Evolutionary conservation across 2,888 invertebrate genomes (phyloP).

Genomic region (Meandrusa payeni): DNA sequence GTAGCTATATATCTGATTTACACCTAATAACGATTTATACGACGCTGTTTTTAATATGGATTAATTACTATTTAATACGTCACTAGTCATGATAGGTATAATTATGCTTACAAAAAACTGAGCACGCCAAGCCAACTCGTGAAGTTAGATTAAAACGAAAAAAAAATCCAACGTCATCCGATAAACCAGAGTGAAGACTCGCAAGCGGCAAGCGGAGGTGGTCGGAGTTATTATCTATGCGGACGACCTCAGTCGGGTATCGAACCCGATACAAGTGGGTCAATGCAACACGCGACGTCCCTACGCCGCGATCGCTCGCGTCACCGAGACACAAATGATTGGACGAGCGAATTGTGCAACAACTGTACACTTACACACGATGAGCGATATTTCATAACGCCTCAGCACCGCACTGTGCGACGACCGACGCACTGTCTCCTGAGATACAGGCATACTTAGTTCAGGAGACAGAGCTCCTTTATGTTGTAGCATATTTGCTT

Average conservation of each 20-base stretch:
- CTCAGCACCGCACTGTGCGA: too few relatives aligned
- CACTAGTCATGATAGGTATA: too few relatives aligned
- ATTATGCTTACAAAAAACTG: too few relatives aligned
- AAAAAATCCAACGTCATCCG: constrained; percentile 11
- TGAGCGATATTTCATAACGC: neutral
- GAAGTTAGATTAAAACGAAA: constrained; percentile 5
- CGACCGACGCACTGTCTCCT: too few relatives aligned
- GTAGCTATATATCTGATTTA: too few relatives aligned
- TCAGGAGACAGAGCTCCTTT: too few relatives aligned
- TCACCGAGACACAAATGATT: constrained; percentile 29
- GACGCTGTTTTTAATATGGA: too few relatives aligned
- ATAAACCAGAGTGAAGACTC: constrained; percentile 31
- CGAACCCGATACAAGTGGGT: constrained; percentile 70
- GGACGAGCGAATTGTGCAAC: constrained; percentile 25
- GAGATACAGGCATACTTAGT: too few relatives aligned
- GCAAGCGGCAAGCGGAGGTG: constrained; percentile 33
- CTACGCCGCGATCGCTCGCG: constrained; percentile 41
- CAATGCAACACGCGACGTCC: constrained; percentile 68
- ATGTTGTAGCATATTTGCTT: too few relatives aligned
- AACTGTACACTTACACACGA: neutral
- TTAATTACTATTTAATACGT: too few relatives aligned
- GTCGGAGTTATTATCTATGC: constrained; percentile 59
- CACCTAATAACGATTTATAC: too few relatives aligned
- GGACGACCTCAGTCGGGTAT: constrained; percentile 67
- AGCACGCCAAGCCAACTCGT: neutral